phyloP scores from a whole-genome alignment of 2,113 vertebrate species.

The Phasianus colchicus region DNA sequence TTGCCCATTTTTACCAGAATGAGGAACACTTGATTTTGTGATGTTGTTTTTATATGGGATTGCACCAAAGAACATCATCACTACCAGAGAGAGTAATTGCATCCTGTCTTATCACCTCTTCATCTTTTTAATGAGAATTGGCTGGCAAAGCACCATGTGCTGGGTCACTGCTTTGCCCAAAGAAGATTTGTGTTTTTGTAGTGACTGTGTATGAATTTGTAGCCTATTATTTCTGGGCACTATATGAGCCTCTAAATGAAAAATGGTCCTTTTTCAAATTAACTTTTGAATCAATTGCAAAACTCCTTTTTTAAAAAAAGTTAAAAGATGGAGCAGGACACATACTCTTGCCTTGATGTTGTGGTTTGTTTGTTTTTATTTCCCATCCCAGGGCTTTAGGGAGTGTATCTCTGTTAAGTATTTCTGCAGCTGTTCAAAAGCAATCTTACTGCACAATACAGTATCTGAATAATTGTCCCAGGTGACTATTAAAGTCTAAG shows the following conservation, averaged over 20 bases:
- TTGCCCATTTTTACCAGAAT: background rate
- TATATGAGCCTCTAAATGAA: background rate
- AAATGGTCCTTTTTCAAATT: background rate
- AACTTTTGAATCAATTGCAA: conserved; percentile 21
- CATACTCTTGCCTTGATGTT: background rate
- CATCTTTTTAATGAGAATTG: conserved; percentile 30
- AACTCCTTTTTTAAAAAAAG: background rate
- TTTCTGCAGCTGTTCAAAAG: conserved; percentile 54
- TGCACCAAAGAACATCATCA: background rate
- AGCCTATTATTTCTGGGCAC: background rate
- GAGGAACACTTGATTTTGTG: background rate
- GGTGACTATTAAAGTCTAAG: conserved; percentile 59
- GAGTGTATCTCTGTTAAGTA: conserved; percentile 25
- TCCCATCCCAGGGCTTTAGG: conserved; percentile 1
- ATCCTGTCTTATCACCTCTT: background rate
- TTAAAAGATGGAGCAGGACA: background rate
- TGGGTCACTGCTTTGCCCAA: background rate
- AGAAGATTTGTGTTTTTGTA: background rate
- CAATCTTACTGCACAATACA: conserved; percentile 42
- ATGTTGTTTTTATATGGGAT: conserved; percentile 6
- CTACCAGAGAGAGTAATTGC: conserved; percentile 11
- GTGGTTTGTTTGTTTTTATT: conserved; percentile 52
- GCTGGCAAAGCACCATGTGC: background rate
- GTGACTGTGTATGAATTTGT: background rate
- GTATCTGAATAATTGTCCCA: conserved; percentile 70